Percentiles rank a stretch among this genome's conserved stretches.
These are phyloP conservation scores for Regulus satrapa DNA, from an alignment of 2,113 vertebrate genomes.

Conservation along the genomic window DNA sequence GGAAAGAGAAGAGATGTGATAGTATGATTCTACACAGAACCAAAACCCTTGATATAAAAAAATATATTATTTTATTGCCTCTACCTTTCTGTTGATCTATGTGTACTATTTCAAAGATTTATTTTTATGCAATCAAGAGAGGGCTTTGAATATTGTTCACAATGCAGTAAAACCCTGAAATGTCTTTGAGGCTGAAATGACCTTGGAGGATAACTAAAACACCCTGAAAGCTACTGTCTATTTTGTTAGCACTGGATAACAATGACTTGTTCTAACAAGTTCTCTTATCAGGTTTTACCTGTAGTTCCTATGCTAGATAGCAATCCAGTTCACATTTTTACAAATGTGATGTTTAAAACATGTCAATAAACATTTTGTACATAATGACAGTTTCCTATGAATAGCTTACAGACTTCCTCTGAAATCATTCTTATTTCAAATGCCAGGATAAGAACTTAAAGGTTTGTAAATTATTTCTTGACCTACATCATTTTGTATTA, in stretches of 20 bases:
- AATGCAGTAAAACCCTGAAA: constrained; percentile 52
- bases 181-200: constrained; percentile 42
- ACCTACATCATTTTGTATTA: constrained; percentile 78
- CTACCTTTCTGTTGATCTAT: constrained; percentile 46
- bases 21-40: background rate
- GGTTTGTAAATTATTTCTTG: constrained; percentile 82
- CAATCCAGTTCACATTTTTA: constrained; percentile 71
- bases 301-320: constrained; percentile 69
- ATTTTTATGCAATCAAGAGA: constrained; percentile 72
- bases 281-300: constrained; percentile 70
- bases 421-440: constrained; percentile 78
- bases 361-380: constrained; percentile 75
- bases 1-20: background rate
- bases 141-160: constrained; percentile 68
- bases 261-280: constrained; percentile 53
- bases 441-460: constrained; percentile 73
- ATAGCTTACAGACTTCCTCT: constrained; percentile 78
- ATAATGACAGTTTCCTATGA: constrained; percentile 75
- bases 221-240: constrained; percentile 55
- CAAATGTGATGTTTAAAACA: constrained; percentile 68
- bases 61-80: constrained; percentile 9
- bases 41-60: background rate
- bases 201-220: constrained; percentile 37
- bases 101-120: constrained; percentile 64
- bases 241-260: constrained; percentile 66